Base-by-base conservation (phyloP, 2,797 vertebrate species). In the Pteropus rufus region DNA sequence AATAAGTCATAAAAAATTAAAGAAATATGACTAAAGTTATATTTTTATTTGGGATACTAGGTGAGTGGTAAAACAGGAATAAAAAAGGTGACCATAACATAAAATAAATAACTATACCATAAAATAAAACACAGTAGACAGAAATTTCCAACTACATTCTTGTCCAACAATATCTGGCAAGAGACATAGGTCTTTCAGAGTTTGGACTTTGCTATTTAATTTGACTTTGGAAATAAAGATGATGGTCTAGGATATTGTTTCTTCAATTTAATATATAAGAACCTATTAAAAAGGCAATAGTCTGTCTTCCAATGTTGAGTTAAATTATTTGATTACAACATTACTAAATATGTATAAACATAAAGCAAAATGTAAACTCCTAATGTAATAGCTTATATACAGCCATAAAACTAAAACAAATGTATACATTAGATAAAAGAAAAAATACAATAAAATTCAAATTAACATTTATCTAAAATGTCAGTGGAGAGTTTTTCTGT, bases 391-490 rank as follows among this genome's bases (percentile, higher is more conserved):
- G 81, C 39, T 93, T 94, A 85, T 95, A 93, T 70, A 62, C 18
- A 90, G 67, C 39, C 52, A 95, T 86, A 96, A 96, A 89, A 89
- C 69, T 49, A 89, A 96, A 91, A 86, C 79, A 95, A 97, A 97
- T 75, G 88, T 77, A 56, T 56, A 39, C 60, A 76, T 93, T 97
- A 96, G 91, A 72, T 97, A 91, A 93, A 95, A 86, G 65, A 41
- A 94, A 92, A 94, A 36, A 76, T 64, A 16, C 72, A 96, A 62
- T 89, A 92, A 89, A 94, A 94, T 77, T 58, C 60, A 92, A 97
- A 96, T 97, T 85, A 94, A 94, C 75, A 86, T 89, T 95, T 95
- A 73, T 97, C 96, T 95, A 85, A 97, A 96, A 29, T 94, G 77
- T 83, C 91, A 62, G 64, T 70, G 69, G 34, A 81, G 26, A 10